phyloP scores from a whole-genome alignment of 2,888 invertebrate genomes.

The Lissonota sp. region DNA sequence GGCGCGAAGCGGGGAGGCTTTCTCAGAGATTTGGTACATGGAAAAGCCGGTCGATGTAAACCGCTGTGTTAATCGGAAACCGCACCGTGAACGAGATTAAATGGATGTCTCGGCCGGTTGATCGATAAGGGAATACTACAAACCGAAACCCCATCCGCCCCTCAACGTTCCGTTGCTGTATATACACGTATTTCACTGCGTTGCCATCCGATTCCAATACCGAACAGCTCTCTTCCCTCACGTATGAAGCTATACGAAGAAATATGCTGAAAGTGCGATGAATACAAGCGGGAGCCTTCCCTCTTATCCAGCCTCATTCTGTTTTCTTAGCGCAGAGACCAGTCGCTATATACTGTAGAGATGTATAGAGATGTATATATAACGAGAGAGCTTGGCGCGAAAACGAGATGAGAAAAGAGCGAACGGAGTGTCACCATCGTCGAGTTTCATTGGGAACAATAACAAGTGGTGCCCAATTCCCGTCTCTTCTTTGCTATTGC shows the following conservation, averaged over 20 bases:
- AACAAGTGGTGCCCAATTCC: constrained; percentile 58
- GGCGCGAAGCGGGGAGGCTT: constrained; percentile 21
- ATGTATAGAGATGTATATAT: constrained; percentile 1
- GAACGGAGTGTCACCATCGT: constrained; percentile 5
- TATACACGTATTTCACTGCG: background rate
- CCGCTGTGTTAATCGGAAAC: constrained; percentile 65
- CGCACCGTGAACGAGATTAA: constrained; percentile 62
- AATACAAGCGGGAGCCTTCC: constrained; percentile 17
- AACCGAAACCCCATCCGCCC: constrained; percentile 8
- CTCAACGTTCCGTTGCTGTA: background rate
- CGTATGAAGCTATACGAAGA: constrained; percentile 17
- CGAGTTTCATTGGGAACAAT: constrained; percentile 56
- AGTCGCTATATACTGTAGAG: constrained; percentile 4
- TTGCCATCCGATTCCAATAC: constrained; percentile 48
- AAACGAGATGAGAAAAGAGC: constrained; percentile 51
- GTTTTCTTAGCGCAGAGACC: constrained; percentile 30
- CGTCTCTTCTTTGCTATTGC: constrained; percentile 25
- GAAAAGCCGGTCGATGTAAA: constrained; percentile 59
- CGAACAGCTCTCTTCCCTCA: background rate
- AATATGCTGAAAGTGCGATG: constrained; percentile 8
- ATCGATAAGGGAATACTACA: constrained; percentile 59
- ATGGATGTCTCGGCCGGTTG: constrained; percentile 58
- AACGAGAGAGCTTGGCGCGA: constrained; percentile 24
- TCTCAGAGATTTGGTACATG: constrained; percentile 13
- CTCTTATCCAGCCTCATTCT: constrained; percentile 31